phyloP scores from a whole-genome alignment of 2,888 invertebrate species.

The Osedax frankpressi region DNA sequence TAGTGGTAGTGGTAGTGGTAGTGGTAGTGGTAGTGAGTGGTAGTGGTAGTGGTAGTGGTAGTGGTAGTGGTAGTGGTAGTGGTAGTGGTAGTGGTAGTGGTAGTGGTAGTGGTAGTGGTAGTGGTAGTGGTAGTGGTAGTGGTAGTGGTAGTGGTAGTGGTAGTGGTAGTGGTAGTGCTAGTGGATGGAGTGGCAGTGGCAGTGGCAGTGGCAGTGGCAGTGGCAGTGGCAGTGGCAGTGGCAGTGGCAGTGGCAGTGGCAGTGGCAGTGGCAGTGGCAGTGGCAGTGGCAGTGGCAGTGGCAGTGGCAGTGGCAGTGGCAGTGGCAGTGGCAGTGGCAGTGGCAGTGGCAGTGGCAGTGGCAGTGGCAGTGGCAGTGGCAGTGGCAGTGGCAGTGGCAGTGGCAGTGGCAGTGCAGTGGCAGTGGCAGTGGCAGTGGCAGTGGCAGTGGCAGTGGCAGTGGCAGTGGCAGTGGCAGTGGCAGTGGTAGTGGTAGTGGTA shows the following conservation, averaged over 20 bases:
- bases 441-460: not conserved
- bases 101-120: not conserved
- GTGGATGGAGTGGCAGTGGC: not conserved
- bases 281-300: not conserved
- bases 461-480: not conserved
- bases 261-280: not conserved
- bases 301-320: not conserved
- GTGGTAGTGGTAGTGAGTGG: not conserved
- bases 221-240: not conserved
- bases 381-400: not conserved
- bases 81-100: not conserved
- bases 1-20: not conserved
- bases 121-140: not conserved
- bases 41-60: not conserved
- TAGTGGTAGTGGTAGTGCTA: not conserved
- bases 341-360: not conserved
- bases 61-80: not conserved
- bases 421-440: not conserved
- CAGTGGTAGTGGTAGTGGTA: not conserved
- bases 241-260: not conserved
- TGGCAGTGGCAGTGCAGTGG: not conserved
- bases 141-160: not conserved
- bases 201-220: not conserved
- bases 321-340: not conserved
- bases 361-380: not conserved